Evolutionary conservation across 2,113 vertebrate genomes (phyloP).

Genomic region (Gymnorhina tibicen): DNA sequence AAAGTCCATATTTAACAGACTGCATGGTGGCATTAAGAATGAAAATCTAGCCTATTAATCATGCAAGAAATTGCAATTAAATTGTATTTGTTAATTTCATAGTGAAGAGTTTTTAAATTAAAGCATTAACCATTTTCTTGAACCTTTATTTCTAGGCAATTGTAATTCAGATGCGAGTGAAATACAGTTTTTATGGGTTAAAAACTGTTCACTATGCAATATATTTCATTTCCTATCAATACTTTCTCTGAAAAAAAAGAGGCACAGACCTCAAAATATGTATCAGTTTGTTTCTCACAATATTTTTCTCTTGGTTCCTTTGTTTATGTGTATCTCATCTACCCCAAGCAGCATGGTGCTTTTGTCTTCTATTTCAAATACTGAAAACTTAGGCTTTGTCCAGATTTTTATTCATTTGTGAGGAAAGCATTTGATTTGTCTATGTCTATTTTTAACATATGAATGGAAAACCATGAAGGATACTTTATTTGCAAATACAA

Average conservation of each 20-base stretch:
- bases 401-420: background rate
- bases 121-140: constrained; percentile 41
- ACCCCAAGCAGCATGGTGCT: background rate
- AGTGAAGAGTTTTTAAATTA: constrained; percentile 50
- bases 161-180: background rate
- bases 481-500: background rate
- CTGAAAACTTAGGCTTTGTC: background rate
- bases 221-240: background rate
- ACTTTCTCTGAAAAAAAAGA: background rate
- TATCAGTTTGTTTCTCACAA: background rate
- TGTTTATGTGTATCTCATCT: background rate
- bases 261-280: background rate
- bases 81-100: constrained; percentile 62
- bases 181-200: background rate
- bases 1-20: constrained; percentile 61
- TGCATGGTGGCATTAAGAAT: constrained; percentile 63
- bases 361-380: background rate
- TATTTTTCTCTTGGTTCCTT: background rate
- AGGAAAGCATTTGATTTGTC: background rate
- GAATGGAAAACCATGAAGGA: background rate
- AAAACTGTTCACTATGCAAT: background rate
- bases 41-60: constrained; percentile 70
- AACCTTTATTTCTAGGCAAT: background rate
- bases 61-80: constrained; percentile 65
- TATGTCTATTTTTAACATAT: background rate